Evolutionary conservation across 2,888 invertebrate species (phyloP).

Genomic region (Amphipyra berbera): DNA sequence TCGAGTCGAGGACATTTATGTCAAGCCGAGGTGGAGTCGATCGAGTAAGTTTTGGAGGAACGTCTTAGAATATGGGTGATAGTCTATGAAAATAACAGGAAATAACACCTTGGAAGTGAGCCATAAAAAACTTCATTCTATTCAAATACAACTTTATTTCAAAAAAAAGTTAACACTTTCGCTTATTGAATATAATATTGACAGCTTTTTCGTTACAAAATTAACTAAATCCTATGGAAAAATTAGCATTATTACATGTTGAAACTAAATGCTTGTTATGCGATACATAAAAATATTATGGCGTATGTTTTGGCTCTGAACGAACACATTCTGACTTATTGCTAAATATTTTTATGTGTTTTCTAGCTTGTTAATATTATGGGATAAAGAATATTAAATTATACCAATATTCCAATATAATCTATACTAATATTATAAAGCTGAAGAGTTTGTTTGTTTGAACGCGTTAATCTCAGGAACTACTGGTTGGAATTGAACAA

Average conservation of each 20-base stretch:
- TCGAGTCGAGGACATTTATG: no score
- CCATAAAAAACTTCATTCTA: no score
- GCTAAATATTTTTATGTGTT: conserved; percentile 21
- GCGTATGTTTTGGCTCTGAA: conserved; percentile 50
- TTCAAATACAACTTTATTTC: conserved; percentile 60
- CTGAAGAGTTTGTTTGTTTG: no score
- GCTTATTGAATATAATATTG: conserved; percentile 33
- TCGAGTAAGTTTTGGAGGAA: no score
- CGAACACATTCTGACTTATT: conserved; percentile 52
- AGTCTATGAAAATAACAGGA: no score
- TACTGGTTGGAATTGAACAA: no score
- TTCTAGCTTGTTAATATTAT: conserved; percentile 4
- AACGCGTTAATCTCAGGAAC: no score
- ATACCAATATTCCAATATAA: conserved; percentile 2
- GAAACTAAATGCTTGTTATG: conserved; percentile 44
- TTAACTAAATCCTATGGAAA: conserved; percentile 16
- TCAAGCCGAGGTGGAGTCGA: no score
- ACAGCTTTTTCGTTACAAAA: conserved; percentile 25
- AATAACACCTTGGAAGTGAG: no score
- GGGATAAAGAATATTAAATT: background rate
- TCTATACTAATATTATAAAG: no score
- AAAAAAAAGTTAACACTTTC: conserved; percentile 55
- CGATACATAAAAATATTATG: conserved; percentile 54
- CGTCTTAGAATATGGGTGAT: no score
- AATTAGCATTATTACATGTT: conserved; percentile 40